Conservation (phyloP, 2,113 vertebrate genomes). For the Lepidothrix coronata region DNA sequence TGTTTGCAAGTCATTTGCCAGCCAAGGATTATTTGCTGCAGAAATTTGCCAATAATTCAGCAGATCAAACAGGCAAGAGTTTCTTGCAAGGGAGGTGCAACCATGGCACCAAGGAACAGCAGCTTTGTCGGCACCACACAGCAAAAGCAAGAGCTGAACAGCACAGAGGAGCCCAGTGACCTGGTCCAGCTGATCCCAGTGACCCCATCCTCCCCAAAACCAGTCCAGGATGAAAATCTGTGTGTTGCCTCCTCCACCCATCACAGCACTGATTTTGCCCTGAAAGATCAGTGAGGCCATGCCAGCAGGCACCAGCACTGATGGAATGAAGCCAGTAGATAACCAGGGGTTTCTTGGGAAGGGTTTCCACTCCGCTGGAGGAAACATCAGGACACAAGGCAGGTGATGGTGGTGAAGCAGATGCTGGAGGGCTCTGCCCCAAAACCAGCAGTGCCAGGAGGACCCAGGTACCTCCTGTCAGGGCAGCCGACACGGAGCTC, state of each 20-base stretch:
- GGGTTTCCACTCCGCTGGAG: not conserved
- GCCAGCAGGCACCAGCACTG: accelerated
- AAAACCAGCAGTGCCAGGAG: accelerated
- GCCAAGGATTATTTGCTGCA: constrained; percentile 22
- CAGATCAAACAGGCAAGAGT: not conserved
- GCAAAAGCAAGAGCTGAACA: not conserved
- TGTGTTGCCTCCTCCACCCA: not conserved
- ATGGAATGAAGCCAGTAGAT: not conserved
- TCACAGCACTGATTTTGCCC: not conserved
- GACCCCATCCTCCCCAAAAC: not conserved
- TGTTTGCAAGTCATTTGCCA: constrained; percentile 41
- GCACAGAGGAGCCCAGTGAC: accelerated
- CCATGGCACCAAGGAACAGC: accelerated
- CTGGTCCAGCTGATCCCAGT: not conserved
- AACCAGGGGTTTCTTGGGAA: not conserved
- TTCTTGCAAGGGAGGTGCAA: not conserved
- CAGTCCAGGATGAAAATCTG: not conserved
- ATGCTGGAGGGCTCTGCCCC: accelerated
- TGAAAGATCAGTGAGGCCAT: not conserved
- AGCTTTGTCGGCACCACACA: accelerated
- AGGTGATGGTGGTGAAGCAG: accelerated
- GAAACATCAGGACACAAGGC: too few relatives aligned
- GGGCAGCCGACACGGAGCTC: not conserved
- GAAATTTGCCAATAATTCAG: constrained; percentile 31
- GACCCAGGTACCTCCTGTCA: not conserved